Base-by-base conservation (phyloP, 2,888 invertebrate genomes). In the Brenthis hecate region DNA sequence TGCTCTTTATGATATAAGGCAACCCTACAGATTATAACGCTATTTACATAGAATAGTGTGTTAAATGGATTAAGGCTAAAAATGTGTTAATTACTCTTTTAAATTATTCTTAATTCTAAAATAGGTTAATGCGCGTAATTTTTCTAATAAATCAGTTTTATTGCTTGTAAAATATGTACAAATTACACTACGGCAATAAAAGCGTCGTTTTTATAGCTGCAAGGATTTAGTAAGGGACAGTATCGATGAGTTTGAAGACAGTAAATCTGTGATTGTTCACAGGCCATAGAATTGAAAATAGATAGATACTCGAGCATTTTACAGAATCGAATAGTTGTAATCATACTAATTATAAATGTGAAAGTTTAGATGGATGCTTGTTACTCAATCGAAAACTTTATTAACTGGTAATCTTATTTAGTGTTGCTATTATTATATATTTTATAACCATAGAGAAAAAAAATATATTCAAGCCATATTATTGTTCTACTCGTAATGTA, bases 171-270 rank as follows among this genome's bases (percentile, higher is more conserved):
- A 73, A 60, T 74, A 60, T 65, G 57, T 57, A 73, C 76, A 78
- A 81, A 82, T 81, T 78, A 80, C 77, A 77, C 73, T 73, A 64
- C 56, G 75, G 78, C 78, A 77, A 83, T 86, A 84, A 85, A 84
- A 68, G 73, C 68, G 78, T 81, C 83, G 80, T 74, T 81, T 86
- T 85, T 83, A 87, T 76, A 75, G 78, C 77, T 74, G 55, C 60
- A 54, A 77, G 73, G 81, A 87, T 85, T 85, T 85, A 83, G 73
- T 76, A 77, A 75, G 76, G 77, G 78, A 77, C 77, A 78, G 79
- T 81, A 83, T 85, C 80, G 81, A 81, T 80, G 84, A 81, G 80
- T 79, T 78, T 76, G 77, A 75, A 74, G 77, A 80, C 83, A 83
- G 84, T 82, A 84, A 86, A 85, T 81, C 75, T 78, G 78, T 58